These are phyloP conservation scores for Scatophagus argus DNA, from an alignment of 2,113 vertebrate species.

Conservation along the genomic window DNA sequence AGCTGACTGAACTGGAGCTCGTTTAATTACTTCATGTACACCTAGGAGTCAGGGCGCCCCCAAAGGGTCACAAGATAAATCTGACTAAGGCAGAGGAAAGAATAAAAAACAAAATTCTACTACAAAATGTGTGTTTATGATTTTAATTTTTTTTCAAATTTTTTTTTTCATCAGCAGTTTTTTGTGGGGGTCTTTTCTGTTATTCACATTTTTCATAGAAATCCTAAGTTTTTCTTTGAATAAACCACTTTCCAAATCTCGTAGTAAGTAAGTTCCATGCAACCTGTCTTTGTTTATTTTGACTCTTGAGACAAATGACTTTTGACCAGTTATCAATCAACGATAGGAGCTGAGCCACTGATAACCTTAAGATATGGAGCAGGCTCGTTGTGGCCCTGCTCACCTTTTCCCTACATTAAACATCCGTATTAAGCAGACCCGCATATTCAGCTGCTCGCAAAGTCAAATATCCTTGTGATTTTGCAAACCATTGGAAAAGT, in stretches of 20 bases:
- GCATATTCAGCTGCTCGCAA: neutral
- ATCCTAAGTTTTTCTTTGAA: no score
- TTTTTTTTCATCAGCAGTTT: no score
- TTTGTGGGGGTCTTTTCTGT: no score
- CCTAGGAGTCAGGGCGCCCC: neutral
- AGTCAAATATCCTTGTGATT: neutral
- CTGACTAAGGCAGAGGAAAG: neutral
- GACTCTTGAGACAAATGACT: neutral
- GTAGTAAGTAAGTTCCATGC: no score
- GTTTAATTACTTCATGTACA: neutral
- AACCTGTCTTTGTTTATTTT: neutral
- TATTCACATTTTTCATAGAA: no score
- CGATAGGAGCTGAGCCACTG: neutral
- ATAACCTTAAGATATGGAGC: neutral
- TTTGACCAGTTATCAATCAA: neutral
- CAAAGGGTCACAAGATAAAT: neutral
- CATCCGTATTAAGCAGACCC: neutral
- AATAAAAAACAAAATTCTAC: no score
- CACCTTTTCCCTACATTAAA: slow-evolving; percentile 1
- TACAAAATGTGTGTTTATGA: no score
- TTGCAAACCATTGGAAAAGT: slow-evolving; percentile 3
- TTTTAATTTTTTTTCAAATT: no score
- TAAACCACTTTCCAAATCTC: no score
- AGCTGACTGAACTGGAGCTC: neutral
- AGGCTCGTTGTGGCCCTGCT: neutral